Conservation (phyloP, 2,113 vertebrate species). For the Eolophus roseicapilla region DNA sequence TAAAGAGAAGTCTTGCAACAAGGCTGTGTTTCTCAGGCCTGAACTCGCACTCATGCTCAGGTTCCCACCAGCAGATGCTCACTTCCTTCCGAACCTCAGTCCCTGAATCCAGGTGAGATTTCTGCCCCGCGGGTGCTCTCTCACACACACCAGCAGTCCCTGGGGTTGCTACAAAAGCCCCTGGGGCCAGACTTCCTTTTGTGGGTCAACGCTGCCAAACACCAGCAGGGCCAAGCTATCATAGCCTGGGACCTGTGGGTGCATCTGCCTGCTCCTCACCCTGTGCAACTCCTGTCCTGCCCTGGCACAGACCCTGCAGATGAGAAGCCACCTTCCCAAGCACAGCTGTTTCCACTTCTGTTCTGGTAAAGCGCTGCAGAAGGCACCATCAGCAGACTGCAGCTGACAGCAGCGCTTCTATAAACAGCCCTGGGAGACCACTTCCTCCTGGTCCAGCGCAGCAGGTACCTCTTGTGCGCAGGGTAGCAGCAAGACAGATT, state of each 20-base stretch:
- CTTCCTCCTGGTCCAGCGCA: accelerated
- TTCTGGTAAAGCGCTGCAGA: neutral
- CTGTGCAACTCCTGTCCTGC: neutral
- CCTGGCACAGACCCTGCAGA: neutral
- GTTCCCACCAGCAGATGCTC: neutral
- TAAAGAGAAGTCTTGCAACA: neutral
- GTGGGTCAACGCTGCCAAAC: neutral
- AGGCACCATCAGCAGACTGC: neutral
- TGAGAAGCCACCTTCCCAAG: neutral
- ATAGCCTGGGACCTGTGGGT: too few species aligned
- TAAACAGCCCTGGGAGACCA: neutral
- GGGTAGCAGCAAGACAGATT: neutral
- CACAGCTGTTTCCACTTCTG: neutral
- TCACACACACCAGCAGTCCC: neutral
- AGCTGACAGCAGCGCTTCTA: accelerated
- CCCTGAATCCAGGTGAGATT: neutral
- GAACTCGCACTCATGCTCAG: neutral
- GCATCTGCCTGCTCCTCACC: neutral
- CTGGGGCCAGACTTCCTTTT: neutral
- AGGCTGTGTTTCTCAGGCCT: neutral
- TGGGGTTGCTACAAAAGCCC: neutral
- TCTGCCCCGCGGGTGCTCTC: neutral
- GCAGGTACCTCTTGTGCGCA: neutral
- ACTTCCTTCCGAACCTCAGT: neutral
- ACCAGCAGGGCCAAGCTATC: neutral